Base-by-base conservation (phyloP, 2,888 invertebrate genomes). In the Pristionchus exspectatus region DNA sequence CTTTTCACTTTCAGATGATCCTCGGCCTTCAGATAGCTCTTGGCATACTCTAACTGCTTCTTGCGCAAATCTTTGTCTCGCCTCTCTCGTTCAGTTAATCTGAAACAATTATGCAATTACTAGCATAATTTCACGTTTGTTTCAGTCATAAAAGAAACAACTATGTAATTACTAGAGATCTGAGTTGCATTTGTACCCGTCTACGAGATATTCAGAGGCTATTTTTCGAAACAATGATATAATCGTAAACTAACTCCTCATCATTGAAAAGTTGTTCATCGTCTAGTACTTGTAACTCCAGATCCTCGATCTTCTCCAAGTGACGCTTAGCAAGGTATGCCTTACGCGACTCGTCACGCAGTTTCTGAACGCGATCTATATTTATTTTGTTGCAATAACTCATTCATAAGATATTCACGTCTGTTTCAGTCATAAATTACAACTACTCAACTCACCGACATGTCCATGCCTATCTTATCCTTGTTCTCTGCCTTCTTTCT, bases 241-340 rank as follows among this genome's bases (percentile, higher is more conserved):
- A 50, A 10, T 50, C 9, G 44, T 50, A 50, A 54, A 86, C 86
- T 63, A 38, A 98, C 97, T 97, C 96, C 95, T 97, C 97, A 91
- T 97, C 97, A 89, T 97, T 97, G 95, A 98, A 99, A 0, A 98
- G 96, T 95, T 97, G 98, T 95, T 98, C 98, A 96, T 99, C 99
- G 95, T 99, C 99, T 84, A 97, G 96, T 90, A 99, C 97, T 95
- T 98, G 98, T 12, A 97, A 97, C 96, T 98, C 98, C 87, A 99
- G 96, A 95, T 99, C 98, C 18, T 97, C 97, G 63, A 99, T 97
- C 96, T 99, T 99, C 95, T 99, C 99, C 90, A 97, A 98, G 95
- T 98, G 98, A 83, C 99, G 96, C 95, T 99, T 99, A 95, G 97
- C 97, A 93, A 99, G 96, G 95, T 99, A 99, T 94, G 98, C 97